A percentile compares a stretch with the other conserved stretches of the same genome.
phyloP scores from a whole-genome alignment of 2,888 invertebrate species.

The Oscheius sp. region DNA sequence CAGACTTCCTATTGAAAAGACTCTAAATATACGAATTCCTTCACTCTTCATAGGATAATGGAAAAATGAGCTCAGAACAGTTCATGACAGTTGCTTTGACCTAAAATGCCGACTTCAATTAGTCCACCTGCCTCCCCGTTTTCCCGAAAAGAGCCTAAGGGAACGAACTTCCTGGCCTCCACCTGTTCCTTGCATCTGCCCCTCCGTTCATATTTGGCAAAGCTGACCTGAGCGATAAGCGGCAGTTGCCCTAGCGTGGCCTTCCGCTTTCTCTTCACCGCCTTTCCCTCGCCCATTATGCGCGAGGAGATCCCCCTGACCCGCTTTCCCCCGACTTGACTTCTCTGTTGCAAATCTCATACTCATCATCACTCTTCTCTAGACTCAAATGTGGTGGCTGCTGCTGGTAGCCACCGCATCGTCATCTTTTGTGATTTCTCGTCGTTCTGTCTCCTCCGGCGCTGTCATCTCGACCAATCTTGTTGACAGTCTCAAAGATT shows the following conservation, averaged over 20 bases:
- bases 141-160: no score
- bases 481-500: background rate
- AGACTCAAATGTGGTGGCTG: conserved; percentile 20
- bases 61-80: no score
- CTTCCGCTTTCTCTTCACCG: background rate
- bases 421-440: conserved; percentile 3
- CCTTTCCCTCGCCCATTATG: conserved; percentile 28
- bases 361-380: background rate
- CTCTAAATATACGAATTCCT: no score
- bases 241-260: background rate
- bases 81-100: no score
- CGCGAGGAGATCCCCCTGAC: conserved; percentile 20
- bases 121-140: background rate
- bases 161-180: background rate
- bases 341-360: conserved; percentile 10
- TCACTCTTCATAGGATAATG: no score
- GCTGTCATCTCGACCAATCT: background rate
- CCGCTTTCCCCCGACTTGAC: background rate
- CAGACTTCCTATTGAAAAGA: no score
- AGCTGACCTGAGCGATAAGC: conserved; percentile 10
- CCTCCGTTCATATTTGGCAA: conserved; percentile 1
- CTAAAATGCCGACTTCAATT: no score
- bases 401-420: conserved; percentile 2
- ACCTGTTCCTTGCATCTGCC: no score
- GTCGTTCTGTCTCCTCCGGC: background rate